Evolutionary conservation across 1,140 invertebrate genomes (phyloP), one percentile per base, ranked within the genome.

Genomic region (Lineus longissimus): DNA sequence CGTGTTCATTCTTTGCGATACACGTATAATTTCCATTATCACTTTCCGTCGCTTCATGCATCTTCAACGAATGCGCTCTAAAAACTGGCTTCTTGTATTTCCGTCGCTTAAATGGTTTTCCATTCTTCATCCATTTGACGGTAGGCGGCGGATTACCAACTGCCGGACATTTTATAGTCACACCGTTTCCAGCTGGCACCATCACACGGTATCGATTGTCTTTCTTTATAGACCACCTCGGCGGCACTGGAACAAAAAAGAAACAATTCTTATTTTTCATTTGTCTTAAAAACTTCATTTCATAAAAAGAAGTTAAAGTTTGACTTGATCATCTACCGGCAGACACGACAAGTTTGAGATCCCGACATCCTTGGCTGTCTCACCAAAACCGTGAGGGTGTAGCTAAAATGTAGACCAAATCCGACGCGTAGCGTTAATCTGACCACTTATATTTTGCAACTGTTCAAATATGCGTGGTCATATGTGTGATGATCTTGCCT

Each of bases 1-100:
- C 91, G 19, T 88, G 73, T 7, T 81, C 73, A 75, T 95, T 96
- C 81, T 88, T 90, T 6, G 93, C 88, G 29, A 88, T 82, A 73
- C 94, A 96, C 0, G 89, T 93, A 75, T 95, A 96, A 70, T 91
- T 89, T 23, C 91, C 92, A 47, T 86, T 86, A 70, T 95, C 93
- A 13, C 86, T 69, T 2, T 64, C 61, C 31, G 71, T 62, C 31
- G 81, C 25, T 47, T 76, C 72, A 9, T 65, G 59, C 7, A 75
- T 45, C 33, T 55, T 58, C 13, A 67, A 56, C 41, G 55, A 63
- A 11, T 64, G 41, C 1, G 27, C 25, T 17, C 36, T 59, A 19
- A 41, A 25, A 4, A 59, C n/a, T 22, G 13, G 31, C n/a, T 51
- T 51, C 4, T 51, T 19, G n/a, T 51, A 51, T 51, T 27, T 27